phyloP scores from a whole-genome alignment of 2,797 vertebrate species.

The Oreochromis grahami region DNA sequence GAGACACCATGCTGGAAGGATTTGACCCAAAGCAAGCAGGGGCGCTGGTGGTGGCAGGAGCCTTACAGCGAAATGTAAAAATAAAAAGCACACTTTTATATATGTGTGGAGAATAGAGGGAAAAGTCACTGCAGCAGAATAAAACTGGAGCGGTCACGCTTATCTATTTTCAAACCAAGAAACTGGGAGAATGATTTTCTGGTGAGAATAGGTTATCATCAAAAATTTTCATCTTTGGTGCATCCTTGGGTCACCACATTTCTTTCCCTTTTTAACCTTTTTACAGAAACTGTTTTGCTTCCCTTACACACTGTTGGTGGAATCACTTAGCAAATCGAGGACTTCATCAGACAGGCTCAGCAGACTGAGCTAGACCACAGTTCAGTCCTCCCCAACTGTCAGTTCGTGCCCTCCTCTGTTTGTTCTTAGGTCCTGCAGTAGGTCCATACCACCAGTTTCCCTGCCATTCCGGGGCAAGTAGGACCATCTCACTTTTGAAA shows the following conservation, averaged over 20 bases:
- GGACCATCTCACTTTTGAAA: background rate
- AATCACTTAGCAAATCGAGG: background rate
- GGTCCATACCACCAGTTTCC: background rate
- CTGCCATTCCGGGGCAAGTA: background rate
- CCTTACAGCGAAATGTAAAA: background rate
- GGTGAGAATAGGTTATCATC: background rate
- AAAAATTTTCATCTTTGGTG: background rate
- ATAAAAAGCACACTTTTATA: background rate
- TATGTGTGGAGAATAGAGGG: background rate
- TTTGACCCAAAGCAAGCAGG: conserved; percentile 36
- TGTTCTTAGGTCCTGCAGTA: background rate
- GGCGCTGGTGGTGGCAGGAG: background rate
- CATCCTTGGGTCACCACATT: background rate
- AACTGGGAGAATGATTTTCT: background rate
- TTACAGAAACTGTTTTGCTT: background rate
- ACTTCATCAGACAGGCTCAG: background rate
- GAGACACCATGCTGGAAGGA: conserved; percentile 29
- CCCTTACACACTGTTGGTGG: background rate
- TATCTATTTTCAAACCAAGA: background rate
- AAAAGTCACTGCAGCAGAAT: background rate
- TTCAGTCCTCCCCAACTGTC: background rate
- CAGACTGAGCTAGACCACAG: background rate
- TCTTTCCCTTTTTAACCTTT: background rate
- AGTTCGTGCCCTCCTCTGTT: background rate
- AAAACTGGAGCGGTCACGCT: background rate